phyloP scores from a whole-genome alignment of 2,888 invertebrate genomes.

The Junonia oenone region DNA sequence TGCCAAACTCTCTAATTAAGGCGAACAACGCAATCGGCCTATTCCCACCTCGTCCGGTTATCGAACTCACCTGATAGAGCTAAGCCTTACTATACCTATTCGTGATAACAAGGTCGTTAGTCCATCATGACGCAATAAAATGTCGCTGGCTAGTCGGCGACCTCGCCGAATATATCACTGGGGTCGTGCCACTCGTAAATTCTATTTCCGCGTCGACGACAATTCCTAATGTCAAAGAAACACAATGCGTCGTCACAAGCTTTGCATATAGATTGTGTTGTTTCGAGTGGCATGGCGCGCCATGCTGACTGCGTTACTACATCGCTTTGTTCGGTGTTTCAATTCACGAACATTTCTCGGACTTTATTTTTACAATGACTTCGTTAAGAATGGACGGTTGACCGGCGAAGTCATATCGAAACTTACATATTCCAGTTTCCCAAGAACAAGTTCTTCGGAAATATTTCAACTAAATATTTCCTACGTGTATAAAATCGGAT shows the following conservation, averaged over 20 bases:
- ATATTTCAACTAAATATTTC: slow-evolving; percentile 44
- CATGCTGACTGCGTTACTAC: slow-evolving; percentile 49
- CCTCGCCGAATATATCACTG: slow-evolving; percentile 56
- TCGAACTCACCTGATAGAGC: slow-evolving; percentile 51
- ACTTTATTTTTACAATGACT: neutral
- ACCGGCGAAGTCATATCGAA: slow-evolving; percentile 32
- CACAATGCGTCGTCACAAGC: slow-evolving; percentile 32
- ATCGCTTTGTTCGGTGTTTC: slow-evolving; percentile 26
- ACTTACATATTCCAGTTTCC: slow-evolving; percentile 39
- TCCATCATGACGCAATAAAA: slow-evolving; percentile 52
- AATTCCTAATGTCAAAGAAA: slow-evolving; percentile 39
- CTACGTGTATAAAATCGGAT: slow-evolving; percentile 22
- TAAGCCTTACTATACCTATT: slow-evolving; percentile 39
- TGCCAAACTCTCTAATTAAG: slow-evolving; percentile 58
- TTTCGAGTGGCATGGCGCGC: slow-evolving; percentile 42
- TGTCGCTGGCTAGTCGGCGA: slow-evolving; percentile 42
- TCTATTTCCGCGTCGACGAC: slow-evolving; percentile 63
- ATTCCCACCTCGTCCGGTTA: slow-evolving; percentile 65
- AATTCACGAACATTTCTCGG: neutral
- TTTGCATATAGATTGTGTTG: slow-evolving; percentile 53
- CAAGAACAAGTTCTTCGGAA: slow-evolving; percentile 53
- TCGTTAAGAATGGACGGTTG: slow-evolving; percentile 24
- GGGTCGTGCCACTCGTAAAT: slow-evolving; percentile 56
- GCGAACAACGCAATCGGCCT: slow-evolving; percentile 46
- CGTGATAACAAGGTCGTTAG: slow-evolving; percentile 57